Base-by-base conservation (phyloP, 2,113 vertebrate genomes). In the Ailuropoda melanoleuca region DNA sequence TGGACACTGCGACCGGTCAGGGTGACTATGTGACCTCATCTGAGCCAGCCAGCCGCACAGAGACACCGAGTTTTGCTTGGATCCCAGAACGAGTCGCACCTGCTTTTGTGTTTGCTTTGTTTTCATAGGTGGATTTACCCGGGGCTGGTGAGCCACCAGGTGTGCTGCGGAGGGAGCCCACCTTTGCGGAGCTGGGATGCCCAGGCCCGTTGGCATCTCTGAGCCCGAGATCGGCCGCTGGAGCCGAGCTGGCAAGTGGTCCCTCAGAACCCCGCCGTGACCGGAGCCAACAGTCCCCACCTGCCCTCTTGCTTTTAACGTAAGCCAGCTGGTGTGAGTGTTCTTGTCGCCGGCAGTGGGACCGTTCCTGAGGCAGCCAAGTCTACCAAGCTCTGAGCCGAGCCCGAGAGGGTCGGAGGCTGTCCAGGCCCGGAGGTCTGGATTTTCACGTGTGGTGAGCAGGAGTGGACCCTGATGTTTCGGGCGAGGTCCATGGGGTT, bases 341-440 rank as follows among this genome's bases (percentile, higher is more conserved):
- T 23, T 29, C 48, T 4, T 3, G 13, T 23, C 18, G 10, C 4
- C 0, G 18, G 29, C 21, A 17, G 11, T 9, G 7, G 23, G 29
- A 9, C 10, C 7, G 7, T 2, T 2, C 78, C 7, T 0, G 18
- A 23, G 2, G 24, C 34, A 0, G 58, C 1, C 3, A 1, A 7
- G 3, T 4, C 46, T 50, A 0, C 78, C 17, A 4, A 19, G 56
- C 21, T 29, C n/a, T 21, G 68, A 46, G 68, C 39, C 0, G 56
- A 77, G 43, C 62, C 4, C 2, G 56, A 50, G 29, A 8, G 14
- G 2, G 10, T 18, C 14, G 10, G 21, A 3, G 18, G 18, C 29
- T 17, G 46, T 17, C 18, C 0, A 0, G 13, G 43, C 23, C 19
- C 9, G 0, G 2, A 4, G 56, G 8, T 12, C 6, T 1, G 48